phyloP scores from a whole-genome alignment of 2,888 invertebrate genomes.

The Tipula lateralis region DNA sequence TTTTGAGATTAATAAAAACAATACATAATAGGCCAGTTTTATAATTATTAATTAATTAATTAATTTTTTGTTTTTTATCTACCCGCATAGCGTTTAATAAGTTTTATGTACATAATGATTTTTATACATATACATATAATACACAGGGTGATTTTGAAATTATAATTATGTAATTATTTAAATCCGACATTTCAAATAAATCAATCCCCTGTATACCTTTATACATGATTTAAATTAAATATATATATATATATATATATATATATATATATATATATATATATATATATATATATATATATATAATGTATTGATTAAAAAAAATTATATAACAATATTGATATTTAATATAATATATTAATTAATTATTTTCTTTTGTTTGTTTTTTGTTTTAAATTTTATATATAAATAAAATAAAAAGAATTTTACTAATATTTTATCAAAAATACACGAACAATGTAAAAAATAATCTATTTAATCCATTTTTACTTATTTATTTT shows the following conservation, averaged over 20 bases:
- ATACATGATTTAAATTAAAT: neutral
- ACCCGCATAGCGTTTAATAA: slow-evolving; percentile 26
- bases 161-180: neutral
- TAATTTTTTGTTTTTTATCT: neutral
- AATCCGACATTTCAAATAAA: neutral
- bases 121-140: neutral
- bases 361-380: slow-evolving; percentile 21
- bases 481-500: neutral
- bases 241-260: neutral
- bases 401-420: slow-evolving; percentile 26
- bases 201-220: neutral
- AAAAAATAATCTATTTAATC: slow-evolving; percentile 26
- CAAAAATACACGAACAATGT: slow-evolving; percentile 29
- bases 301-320: neutral
- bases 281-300: neutral
- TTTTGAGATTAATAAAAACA: neutral
- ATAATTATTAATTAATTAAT: neutral
- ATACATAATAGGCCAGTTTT: slow-evolving; percentile 6
- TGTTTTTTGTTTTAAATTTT: slow-evolving; percentile 15
- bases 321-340: slow-evolving; percentile 25
- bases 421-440: slow-evolving; percentile 29
- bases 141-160: neutral
- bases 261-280: no score
- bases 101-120: slow-evolving; percentile 2
- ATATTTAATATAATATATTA: neutral